Evolutionary conservation across 2,888 invertebrate genomes (phyloP), one percentile per base, ranked within the genome.

Genomic region (Drosophila nr. medialis): DNA sequence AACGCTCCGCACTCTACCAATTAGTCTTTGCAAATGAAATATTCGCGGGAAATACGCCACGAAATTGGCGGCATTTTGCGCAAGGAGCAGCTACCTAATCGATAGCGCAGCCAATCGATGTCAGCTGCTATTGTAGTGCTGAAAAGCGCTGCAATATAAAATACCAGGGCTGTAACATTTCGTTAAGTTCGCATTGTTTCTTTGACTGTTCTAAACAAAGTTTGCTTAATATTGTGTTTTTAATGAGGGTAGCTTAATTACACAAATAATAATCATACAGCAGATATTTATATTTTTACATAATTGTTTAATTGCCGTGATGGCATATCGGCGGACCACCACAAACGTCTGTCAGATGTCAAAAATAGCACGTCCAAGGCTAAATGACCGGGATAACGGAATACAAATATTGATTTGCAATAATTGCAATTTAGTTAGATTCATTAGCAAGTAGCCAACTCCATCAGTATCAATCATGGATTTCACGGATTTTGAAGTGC

Each of bases 401-500:
- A 80, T 54, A 75, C 55, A 79, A 86, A 73, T 89, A 85, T 85
- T 89, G 85, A 85, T 85, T 85, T 76, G 72, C 75, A 75, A 50
- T 77, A 64, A 61, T 34, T 51, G 53, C 50, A 70, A 58, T 18
- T 67, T 61, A 72, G 72, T 49, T 72, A 64, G 65, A 64, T 27
- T 30, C 40, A 29, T 80, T 80, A 74, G 55, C 21, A 58, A 13
- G 29, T 69, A 79, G 66, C n/a, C 2, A 45, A 45, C 15, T 45
- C 8, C 45, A 24, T 45, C 8, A 45, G 15, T 15, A 15, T 54
- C 64, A 70, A 60, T 21, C 56, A 92, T 92, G 92, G 92, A 92
- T 81, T 92, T 92, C 54, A 90, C 92, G 36, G 91, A 90, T 71
- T 92, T 92, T 68, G 79, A 91, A 73, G 92, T 92, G 65, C 91